Conservation (phyloP, 2,113 vertebrate genomes). For the Ondatra zibethicus region DNA sequence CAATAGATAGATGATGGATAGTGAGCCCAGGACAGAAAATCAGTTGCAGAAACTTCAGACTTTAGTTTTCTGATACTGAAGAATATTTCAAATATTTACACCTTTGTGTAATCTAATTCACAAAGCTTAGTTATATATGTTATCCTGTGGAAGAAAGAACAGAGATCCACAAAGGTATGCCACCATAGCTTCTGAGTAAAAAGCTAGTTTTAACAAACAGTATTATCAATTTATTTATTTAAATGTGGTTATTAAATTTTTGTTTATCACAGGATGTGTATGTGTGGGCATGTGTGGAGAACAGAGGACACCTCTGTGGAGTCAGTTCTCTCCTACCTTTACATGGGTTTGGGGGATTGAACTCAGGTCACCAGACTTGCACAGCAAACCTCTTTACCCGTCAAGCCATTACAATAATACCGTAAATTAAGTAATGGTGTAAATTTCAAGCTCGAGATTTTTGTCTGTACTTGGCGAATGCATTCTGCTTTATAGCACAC, state of each 20-base stretch:
- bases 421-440: background rate
- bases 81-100: slow-evolving; percentile 26
- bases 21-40: background rate
- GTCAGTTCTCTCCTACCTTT: background rate
- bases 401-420: background rate
- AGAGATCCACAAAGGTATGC: background rate
- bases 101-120: slow-evolving; percentile 10
- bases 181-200: background rate
- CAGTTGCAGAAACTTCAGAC: background rate
- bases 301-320: background rate
- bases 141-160: background rate
- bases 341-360: background rate
- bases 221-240: background rate
- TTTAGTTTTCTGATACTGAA: background rate
- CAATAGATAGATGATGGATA: background rate
- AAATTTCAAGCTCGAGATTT: slow-evolving; percentile 43
- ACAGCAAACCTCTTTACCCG: background rate
- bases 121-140: slow-evolving; percentile 6
- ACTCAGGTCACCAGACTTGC: background rate
- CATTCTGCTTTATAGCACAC: background rate
- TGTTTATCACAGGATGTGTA: too few relatives aligned
- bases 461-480: background rate
- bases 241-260: background rate
- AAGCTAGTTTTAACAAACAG: slow-evolving; percentile 5
- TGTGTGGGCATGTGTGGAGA: background rate